A percentile compares a stretch with the other conserved stretches of the same genome.
Evolutionary conservation across 2,888 invertebrate genomes (phyloP).

Genomic region (Tanytarsus gracilentus): DNA sequence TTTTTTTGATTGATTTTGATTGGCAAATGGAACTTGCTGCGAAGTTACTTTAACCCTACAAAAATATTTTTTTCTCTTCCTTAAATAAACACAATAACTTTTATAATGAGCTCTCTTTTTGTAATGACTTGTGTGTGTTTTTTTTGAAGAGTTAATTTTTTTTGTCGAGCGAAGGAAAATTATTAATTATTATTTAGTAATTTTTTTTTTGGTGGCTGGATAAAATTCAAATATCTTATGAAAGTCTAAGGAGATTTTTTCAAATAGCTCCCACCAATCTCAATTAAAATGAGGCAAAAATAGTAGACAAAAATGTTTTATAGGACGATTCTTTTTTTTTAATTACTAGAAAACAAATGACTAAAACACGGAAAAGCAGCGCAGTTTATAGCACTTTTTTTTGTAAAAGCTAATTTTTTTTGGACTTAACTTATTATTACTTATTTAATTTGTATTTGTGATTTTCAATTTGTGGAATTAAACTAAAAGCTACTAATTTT

Average conservation of each 20-base stretch:
- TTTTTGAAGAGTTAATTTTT: no score
- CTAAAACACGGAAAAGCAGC: constrained; percentile 26
- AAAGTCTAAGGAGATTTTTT: constrained; percentile 27
- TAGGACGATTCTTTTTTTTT: constrained; percentile 11
- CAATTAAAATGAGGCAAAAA: constrained; percentile 14
- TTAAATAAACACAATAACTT: background rate
- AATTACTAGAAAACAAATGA: constrained; percentile 29
- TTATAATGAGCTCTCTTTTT: background rate
- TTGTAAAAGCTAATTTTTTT: constrained; percentile 28
- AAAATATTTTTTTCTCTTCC: background rate
- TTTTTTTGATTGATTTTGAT: constrained; percentile 28
- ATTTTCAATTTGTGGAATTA: constrained; percentile 22
- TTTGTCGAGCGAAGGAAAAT: no score
- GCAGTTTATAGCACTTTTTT: constrained; percentile 22
- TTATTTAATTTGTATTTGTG: constrained; percentile 17
- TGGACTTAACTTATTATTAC: constrained; percentile 25
- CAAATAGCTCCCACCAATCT: constrained; percentile 23
- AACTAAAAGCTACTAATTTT: no score
- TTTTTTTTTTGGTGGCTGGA: constrained; percentile 24
- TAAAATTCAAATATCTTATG: constrained; percentile 5
- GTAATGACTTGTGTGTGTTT: background rate
- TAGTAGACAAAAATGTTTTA: background rate
- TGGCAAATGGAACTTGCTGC: constrained; percentile 27
- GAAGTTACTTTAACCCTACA: constrained; percentile 14
- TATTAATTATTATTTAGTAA: no score